Evolutionary conservation across 2,888 invertebrate genomes (phyloP), one percentile per base, ranked within the genome.

Genomic region (Noctua comes): DNA sequence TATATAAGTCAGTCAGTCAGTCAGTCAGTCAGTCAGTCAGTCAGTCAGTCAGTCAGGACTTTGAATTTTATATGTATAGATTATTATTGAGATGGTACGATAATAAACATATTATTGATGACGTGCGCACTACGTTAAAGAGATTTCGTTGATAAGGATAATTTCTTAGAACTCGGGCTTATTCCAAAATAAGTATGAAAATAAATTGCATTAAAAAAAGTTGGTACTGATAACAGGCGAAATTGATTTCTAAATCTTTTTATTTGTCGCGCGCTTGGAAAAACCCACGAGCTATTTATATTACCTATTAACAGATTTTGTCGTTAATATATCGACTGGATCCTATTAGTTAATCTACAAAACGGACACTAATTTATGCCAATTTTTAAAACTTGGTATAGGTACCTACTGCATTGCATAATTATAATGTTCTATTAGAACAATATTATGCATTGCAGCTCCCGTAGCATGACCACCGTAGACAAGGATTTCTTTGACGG

Each of bases 161-260:
- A 62, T 57, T 84, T 84, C 86, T 77, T 72, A 31, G 86, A 84
- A 84, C n/a, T 18, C 16, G 1, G 51, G 64, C 79, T 79, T 82
- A 72, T 69, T 68, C 57, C 59, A 51, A 62, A 82, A 68, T 21
- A 62, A 82, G 46, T 43, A 36, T n/a, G n/a, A 51, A 27, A 51
- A 51, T 64, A 73, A 46, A 68, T 31, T 48, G 24, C n/a, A 64
- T 46, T 76, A n/a, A 11, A 10, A 16, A 40, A 66, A 48, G 1
- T 57, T 66, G 57, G 51, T 54, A 36, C 54, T 68, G 68, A 62
- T 82, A 76, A 62, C 21, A 57, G 13, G 36, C 11, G 4, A 46
- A 36, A 27, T 31, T 62, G 1, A 68, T 66, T 82, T 74, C 1
- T 18, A 40, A 59, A 43, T 51, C 5, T 21, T 59, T 81, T 62